These are phyloP conservation scores for Calameuta pallipes DNA, from an alignment of 2,888 invertebrate genomes.

Conservation along the genomic window DNA sequence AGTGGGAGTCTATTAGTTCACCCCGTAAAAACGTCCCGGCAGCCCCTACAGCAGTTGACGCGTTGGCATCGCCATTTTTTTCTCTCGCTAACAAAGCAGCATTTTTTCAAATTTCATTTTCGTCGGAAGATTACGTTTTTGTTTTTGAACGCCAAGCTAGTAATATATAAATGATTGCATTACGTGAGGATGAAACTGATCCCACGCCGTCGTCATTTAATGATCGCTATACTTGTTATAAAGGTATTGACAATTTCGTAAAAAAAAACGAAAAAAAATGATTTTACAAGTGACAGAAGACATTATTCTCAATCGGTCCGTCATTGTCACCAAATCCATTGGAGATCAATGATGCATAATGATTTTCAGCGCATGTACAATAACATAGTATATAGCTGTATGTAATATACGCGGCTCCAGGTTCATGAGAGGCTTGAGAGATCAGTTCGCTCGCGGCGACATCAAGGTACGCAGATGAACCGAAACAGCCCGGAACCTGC, in stretches of 20 bases:
- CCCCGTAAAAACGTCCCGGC: constrained; percentile 53
- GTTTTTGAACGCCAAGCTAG: no score
- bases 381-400: background rate
- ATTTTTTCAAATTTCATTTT: constrained; percentile 10
- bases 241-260: background rate
- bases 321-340: constrained; percentile 21
- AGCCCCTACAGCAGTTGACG: constrained; percentile 17
- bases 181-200: background rate
- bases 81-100: constrained; percentile 26
- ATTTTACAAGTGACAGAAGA: constrained; percentile 6
- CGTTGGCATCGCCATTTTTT: constrained; percentile 55
- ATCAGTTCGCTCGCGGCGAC: constrained; percentile 17
- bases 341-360: constrained; percentile 33
- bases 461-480: constrained; percentile 24
- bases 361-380: constrained; percentile 27
- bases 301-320: constrained; percentile 18
- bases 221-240: background rate
- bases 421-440: background rate
- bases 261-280: background rate
- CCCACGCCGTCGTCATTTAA: background rate
- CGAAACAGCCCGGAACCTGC: constrained; percentile 21
- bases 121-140: no score
- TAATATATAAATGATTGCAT: no score
- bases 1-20: constrained; percentile 63
- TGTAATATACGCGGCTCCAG: background rate